Evolutionary conservation across 2,888 invertebrate species (phyloP).

Genomic region (Drosophila helvetica): DNA sequence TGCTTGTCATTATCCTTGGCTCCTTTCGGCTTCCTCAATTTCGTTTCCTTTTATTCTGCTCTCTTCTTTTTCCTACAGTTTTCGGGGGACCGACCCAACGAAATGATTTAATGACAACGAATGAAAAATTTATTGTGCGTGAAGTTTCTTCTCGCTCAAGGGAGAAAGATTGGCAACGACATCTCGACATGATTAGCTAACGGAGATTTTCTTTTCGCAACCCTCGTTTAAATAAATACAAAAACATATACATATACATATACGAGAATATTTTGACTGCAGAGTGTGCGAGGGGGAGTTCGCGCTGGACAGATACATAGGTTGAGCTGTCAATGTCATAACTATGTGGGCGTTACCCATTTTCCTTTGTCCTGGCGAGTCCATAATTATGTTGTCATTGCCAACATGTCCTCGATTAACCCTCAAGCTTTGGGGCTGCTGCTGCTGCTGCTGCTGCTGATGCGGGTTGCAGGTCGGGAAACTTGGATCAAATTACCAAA

Average conservation of each 20-base stretch:
- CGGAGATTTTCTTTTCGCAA: conserved; percentile 15
- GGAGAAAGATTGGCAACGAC: conserved; percentile 65
- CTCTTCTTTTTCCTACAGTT: conserved; percentile 34
- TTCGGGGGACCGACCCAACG: conserved; percentile 16
- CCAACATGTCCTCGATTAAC: conserved; percentile 56
- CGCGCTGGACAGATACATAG: conserved; percentile 21
- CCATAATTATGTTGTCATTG: conserved; percentile 73
- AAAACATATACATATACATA: neutral
- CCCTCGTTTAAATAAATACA: conserved; percentile 26
- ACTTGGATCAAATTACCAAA: conserved; percentile 41
- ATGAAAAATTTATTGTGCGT: conserved; percentile 83
- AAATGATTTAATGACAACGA: conserved; percentile 81
- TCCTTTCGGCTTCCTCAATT: conserved; percentile 34
- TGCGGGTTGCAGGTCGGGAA: conserved; percentile 44
- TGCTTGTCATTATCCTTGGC: conserved; percentile 65
- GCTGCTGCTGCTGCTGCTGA: conserved; percentile 38
- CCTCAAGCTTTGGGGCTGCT: conserved; percentile 31
- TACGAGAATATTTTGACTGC: neutral
- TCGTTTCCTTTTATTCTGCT: conserved; percentile 22
- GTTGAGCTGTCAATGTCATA: conserved; percentile 66
- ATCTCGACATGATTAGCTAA: conserved; percentile 57
- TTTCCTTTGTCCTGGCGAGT: conserved; percentile 52
- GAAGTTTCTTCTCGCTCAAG: conserved; percentile 62
- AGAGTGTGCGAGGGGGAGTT: neutral
- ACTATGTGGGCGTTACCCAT: conserved; percentile 68